These are phyloP conservation scores for Salvelinus alpinus DNA, from an alignment of 2,113 vertebrate genomes.

Conservation along the genomic window DNA sequence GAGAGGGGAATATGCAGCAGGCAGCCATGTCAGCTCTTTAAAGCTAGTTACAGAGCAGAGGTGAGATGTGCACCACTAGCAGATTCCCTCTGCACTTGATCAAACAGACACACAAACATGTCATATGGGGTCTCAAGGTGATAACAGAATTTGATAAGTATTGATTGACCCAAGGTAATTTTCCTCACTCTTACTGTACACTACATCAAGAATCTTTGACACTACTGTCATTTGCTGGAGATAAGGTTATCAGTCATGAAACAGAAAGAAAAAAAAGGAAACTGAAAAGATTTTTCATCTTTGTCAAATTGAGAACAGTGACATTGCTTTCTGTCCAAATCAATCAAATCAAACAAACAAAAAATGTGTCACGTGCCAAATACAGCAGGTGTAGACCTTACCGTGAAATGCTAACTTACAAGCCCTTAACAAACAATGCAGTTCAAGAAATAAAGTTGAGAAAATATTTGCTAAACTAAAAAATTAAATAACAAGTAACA, in stretches of 20 bases:
- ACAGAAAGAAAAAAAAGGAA: conserved; percentile 16
- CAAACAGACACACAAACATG: conserved; percentile 44
- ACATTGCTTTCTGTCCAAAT: conserved; percentile 3
- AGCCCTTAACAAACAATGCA: too few species aligned
- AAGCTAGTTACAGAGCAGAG: conserved; percentile 25
- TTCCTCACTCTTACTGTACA: conserved; percentile 46
- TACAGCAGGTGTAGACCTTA: too few species aligned
- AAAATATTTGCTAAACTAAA: too few species aligned
- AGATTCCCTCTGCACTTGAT: conserved; percentile 50
- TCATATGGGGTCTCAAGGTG: conserved; percentile 56
- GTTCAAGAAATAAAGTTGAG: too few species aligned
- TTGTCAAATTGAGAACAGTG: neutral
- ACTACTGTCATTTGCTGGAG: conserved; percentile 43
- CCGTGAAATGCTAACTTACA: too few species aligned
- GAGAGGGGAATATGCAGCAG: neutral
- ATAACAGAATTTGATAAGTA: conserved; percentile 63
- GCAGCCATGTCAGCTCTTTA: conserved; percentile 40
- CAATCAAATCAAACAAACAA: too few species aligned
- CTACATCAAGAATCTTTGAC: conserved; percentile 54
- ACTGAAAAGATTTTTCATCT: neutral
- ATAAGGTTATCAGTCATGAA: conserved; percentile 54
- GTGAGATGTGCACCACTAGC: conserved; percentile 46
- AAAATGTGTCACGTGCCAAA: too few species aligned
- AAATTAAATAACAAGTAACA: too few species aligned
- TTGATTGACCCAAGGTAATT: conserved; percentile 62